Evolutionary conservation across 1,140 invertebrate genomes (phyloP).

Genomic region (Homalodisca vitripennis): DNA sequence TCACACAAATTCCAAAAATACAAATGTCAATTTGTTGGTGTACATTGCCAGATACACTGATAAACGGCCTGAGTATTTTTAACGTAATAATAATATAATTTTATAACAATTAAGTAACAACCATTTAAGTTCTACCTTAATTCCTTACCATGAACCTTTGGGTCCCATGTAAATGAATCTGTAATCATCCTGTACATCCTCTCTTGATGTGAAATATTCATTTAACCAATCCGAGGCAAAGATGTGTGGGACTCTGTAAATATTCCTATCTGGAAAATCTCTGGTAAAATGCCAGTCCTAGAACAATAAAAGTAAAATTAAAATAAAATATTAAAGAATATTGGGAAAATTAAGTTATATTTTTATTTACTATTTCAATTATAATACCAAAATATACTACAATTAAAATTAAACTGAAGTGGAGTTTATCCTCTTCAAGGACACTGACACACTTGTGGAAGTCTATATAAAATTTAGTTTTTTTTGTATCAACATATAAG

Average conservation of each 20-base stretch:
- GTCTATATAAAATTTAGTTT: no score
- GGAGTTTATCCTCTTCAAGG: no score
- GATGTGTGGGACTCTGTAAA: constrained; percentile 78
- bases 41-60: background rate
- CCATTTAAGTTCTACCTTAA: no score
- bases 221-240: constrained; percentile 96
- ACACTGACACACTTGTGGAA: no score
- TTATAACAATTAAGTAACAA: background rate
- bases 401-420: no score
- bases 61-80: background rate
- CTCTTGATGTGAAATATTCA: constrained; percentile 73
- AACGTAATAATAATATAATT: background rate
- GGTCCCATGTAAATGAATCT: constrained; percentile 97
- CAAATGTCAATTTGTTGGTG: background rate
- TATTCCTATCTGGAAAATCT: constrained; percentile 61
- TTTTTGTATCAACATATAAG: no score
- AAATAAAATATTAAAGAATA: no score
- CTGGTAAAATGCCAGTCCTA: constrained; percentile 87
- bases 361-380: no score
- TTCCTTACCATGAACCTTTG: constrained; percentile 83
- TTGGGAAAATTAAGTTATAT: no score
- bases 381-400: no score
- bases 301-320: no score
- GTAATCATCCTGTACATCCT: constrained; percentile 77
- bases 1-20: background rate